Conservation (phyloP, 1,140 invertebrate genomes). For the Chironomus tepperi region DNA sequence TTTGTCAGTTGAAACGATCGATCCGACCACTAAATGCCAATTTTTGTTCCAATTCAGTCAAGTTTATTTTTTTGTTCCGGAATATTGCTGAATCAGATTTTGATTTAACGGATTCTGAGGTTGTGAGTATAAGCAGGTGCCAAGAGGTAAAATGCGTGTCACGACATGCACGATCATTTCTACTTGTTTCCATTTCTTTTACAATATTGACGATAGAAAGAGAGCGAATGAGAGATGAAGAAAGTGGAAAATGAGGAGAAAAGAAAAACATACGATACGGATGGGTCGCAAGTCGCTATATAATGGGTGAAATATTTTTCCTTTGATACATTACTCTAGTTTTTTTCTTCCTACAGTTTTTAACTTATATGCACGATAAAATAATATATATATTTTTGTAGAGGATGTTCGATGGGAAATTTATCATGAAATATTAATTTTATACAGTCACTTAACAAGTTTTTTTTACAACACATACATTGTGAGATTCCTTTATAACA, state of each 20-base stretch:
- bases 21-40: no score
- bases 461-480: neutral
- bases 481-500: no score
- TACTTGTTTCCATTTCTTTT: no score
- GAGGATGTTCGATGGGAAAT: neutral
- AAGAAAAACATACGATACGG: neutral
- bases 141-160: no score
- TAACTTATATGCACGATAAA: neutral
- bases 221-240: neutral
- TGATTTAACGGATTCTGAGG: no score
- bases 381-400: neutral
- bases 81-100: no score
- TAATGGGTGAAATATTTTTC: neutral
- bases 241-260: neutral
- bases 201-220: neutral
- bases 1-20: no score
- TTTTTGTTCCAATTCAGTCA: no score
- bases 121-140: no score
- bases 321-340: no score
- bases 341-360: neutral
- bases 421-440: neutral
- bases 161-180: no score
- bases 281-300: neutral
- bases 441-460: neutral
- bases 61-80: no score